A percentile compares a stretch with the other conserved stretches of the same genome.
phyloP scores from a whole-genome alignment of 2,888 invertebrate species.

The Aricia artaxerxes region DNA sequence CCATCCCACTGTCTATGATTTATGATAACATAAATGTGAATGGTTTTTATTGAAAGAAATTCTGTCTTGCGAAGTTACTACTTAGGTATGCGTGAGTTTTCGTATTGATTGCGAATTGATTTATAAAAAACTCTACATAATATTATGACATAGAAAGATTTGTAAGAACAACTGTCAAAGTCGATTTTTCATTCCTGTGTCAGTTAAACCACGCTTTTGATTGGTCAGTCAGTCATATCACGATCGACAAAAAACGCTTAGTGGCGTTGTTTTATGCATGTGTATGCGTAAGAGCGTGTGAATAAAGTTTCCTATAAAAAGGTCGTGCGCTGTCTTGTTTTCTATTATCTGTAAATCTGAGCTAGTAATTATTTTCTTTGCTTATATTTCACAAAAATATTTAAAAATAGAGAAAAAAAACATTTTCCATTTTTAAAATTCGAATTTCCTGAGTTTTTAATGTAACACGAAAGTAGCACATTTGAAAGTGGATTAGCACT shows the following conservation, averaged over 20 bases:
- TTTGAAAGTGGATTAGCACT: constrained; percentile 26
- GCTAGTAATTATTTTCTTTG: no score
- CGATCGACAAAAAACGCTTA: no score
- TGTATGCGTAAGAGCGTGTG: no score
- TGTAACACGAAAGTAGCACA: constrained; percentile 1
- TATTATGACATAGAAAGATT: no score
- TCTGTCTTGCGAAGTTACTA: neutral
- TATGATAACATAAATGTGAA: constrained; percentile 29
- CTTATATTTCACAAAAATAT: no score
- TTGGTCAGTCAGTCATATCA: no score
- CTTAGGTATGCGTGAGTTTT: neutral
- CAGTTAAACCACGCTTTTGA: no score
- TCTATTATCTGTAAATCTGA: neutral
- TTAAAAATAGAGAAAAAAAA: neutral
- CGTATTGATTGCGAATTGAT: neutral
- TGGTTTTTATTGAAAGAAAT: constrained; percentile 23
- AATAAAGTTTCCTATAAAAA: no score
- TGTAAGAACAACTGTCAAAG: neutral
- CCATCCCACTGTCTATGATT: constrained; percentile 23
- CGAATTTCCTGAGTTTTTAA: neutral
- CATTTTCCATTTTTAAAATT: neutral
- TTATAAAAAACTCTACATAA: neutral
- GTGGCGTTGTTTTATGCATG: no score
- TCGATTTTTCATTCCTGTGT: no score
- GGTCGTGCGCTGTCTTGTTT: no score